phyloP scores from a whole-genome alignment of 2,797 vertebrate species.

The Clarias pachynema region DNA sequence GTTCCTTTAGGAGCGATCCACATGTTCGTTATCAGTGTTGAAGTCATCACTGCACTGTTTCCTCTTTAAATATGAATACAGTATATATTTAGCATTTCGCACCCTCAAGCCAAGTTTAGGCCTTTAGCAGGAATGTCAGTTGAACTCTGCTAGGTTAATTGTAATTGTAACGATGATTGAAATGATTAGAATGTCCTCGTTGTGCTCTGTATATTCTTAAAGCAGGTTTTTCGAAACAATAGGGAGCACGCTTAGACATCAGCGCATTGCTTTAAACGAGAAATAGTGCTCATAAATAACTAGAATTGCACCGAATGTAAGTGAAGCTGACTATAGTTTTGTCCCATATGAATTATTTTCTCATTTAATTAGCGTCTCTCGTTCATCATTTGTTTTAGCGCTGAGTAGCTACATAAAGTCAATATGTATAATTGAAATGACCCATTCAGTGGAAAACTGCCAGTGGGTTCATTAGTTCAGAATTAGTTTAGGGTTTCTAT shows the following conservation, averaged over 20 bases:
- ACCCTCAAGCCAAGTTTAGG: neutral
- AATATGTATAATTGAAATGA: conserved; percentile 22
- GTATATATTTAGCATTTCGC: neutral
- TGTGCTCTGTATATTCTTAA: neutral
- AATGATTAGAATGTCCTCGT: neutral
- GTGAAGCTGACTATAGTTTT: neutral
- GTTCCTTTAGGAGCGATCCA: neutral
- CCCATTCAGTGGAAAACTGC: conserved; percentile 28
- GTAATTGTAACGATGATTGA: neutral
- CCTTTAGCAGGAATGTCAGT: neutral
- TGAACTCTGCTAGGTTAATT: neutral
- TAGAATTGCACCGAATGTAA: neutral
- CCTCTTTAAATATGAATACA: neutral
- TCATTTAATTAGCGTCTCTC: conserved; percentile 20
- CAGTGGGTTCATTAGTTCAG: conserved; percentile 22
- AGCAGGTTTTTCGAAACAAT: neutral
- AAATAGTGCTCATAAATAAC: neutral
- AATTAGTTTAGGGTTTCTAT: conserved; percentile 16
- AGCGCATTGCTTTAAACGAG: no score
- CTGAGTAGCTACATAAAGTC: conserved; percentile 18
- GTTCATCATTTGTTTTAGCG: conserved; percentile 30
- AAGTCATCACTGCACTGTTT: neutral
- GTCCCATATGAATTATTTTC: neutral
- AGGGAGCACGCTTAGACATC: neutral
- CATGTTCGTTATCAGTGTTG: neutral